Evolutionary conservation across 2,888 invertebrate genomes (phyloP), one percentile per base, ranked within the genome.

Genomic region (Athalia rosae): DNA sequence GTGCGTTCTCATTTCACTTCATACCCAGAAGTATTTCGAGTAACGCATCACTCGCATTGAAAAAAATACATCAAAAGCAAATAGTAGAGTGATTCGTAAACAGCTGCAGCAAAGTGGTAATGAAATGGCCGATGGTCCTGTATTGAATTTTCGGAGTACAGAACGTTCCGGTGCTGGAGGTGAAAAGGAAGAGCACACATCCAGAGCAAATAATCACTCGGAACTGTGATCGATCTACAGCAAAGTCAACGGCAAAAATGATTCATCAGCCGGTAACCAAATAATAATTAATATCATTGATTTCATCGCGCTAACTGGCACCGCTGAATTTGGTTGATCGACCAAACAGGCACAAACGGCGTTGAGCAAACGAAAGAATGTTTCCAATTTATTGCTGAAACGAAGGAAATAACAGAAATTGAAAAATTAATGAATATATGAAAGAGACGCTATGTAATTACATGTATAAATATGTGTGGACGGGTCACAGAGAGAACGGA

Each of bases 51-150:
- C 28, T 8, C 8, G 71, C 71, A 58, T 41, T 43, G 56, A 4
- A 28, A 56, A 58, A 58, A 58, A 71, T 67, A 67, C 67, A 50
- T 67, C 56, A 71, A 71, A 71, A 13, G 43, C 6, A 15, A 15
- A 41, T 71, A 69, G 43, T 28, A 28, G 28, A n/a, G 69, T 71
- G 58, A 71, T 58, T 71, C 71, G 56, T 71, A 58, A 71, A 71
- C 45, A 43, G 28, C 28, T 28, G 28, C 28, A 28, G 56, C 43
- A 45, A 71, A 71, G 71, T 71, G 71, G 43, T 58, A 71, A 71
- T 71, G 71, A 71, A 71, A 71, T 13, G 45, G 43, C 71, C 71
- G 50, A 71, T 71, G 58, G 58, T 45, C 13, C 45, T 58, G 58
- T 58, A 71, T 71, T 45, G 28, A 71, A 56, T 45, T 48, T 71